phyloP scores from a whole-genome alignment of 2,797 vertebrate genomes.

The Acanthurus tractus region DNA sequence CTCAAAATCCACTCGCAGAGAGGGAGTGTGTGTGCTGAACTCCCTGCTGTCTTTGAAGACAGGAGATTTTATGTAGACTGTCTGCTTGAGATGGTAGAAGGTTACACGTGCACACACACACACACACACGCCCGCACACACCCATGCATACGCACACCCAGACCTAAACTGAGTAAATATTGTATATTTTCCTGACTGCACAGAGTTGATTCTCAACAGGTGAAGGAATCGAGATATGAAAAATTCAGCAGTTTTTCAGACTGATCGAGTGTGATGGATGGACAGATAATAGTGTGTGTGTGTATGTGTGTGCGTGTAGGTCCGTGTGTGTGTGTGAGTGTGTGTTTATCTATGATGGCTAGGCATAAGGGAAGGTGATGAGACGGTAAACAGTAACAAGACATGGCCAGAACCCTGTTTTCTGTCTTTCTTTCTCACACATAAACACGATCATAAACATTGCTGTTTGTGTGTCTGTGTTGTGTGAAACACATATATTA shows the following conservation, averaged over 20 bases:
- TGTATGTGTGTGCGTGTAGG: slow-evolving; percentile 20
- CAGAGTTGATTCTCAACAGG: slow-evolving; percentile 58
- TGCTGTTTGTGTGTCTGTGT: neutral
- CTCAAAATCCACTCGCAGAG: slow-evolving; percentile 50
- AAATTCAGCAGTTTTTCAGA: slow-evolving; percentile 59
- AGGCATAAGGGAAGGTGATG: slow-evolving; percentile 24
- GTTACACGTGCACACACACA: slow-evolving; percentile 10
- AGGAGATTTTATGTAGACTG: slow-evolving; percentile 51
- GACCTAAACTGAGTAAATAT: slow-evolving; percentile 54
- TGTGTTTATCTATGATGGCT: slow-evolving; percentile 40
- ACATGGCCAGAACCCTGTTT: neutral
- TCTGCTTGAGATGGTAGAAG: slow-evolving; percentile 36
- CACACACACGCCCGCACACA: slow-evolving; percentile 7
- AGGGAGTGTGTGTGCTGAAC: slow-evolving; percentile 19
- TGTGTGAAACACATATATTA: slow-evolving; percentile 28
- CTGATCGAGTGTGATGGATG: slow-evolving; percentile 53
- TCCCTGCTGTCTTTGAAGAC: slow-evolving; percentile 55
- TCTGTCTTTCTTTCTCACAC: neutral
- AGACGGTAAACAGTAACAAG: slow-evolving; percentile 32
- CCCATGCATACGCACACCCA: slow-evolving; percentile 8
- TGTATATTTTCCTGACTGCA: slow-evolving; percentile 50
- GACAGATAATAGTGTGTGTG: slow-evolving; percentile 12
- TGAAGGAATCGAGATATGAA: slow-evolving; percentile 62
- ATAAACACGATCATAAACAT: slow-evolving; percentile 5
- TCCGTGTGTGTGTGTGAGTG: slow-evolving; percentile 1